Evolutionary conservation across 2,888 invertebrate species (phyloP).

Genomic region (Agrochola lota): DNA sequence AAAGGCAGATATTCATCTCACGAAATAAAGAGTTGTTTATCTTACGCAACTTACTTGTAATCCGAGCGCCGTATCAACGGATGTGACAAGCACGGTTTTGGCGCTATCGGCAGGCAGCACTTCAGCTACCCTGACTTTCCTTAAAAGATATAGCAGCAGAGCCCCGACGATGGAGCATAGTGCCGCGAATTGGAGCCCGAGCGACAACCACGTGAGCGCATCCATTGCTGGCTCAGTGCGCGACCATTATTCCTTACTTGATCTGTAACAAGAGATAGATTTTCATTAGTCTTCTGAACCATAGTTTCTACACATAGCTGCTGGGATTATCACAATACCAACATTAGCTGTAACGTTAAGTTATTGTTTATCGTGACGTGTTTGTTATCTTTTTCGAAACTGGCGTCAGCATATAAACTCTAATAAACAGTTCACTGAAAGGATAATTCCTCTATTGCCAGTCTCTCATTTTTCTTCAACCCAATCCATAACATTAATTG

Average conservation of each 20-base stretch:
- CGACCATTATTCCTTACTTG: conserved; percentile 76
- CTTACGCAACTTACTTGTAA: conserved; percentile 90
- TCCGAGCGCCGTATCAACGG: conserved; percentile 95
- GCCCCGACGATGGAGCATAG: conserved; percentile 96
- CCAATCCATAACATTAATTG: neutral
- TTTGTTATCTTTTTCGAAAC: neutral
- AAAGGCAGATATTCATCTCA: neutral
- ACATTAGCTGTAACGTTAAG: neutral
- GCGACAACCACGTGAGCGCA: conserved; percentile 94
- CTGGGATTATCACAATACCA: neutral
- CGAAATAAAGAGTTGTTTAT: neutral
- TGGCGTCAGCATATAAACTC: neutral
- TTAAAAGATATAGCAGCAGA: conserved; percentile 93
- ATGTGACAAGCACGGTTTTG: conserved; percentile 94
- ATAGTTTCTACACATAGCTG: neutral
- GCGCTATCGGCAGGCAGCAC: conserved; percentile 91
- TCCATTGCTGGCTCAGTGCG: conserved; percentile 91
- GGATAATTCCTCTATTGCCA: neutral
- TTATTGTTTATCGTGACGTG: neutral
- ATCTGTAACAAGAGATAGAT: conserved; percentile 77
- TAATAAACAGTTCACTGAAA: no score
- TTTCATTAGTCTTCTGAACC: neutral
- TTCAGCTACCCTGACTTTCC: conserved; percentile 92
- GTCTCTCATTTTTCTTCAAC: neutral
- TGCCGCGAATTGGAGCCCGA: conserved; percentile 95